Evolutionary conservation across 2,797 vertebrate species (phyloP).

Genomic region (Sebastes dallii): DNA sequence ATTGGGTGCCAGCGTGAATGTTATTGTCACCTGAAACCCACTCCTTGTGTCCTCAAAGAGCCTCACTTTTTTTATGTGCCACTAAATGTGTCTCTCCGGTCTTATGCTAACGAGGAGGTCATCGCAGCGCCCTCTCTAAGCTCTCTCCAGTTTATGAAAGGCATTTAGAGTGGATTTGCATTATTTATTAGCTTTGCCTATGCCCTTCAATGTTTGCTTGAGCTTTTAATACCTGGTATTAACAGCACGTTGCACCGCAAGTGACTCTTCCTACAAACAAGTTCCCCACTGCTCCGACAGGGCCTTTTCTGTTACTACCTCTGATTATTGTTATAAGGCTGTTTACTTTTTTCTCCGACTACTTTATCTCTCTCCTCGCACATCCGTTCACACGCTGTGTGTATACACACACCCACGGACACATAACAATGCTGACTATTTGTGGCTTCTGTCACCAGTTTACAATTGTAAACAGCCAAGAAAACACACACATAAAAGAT

Average conservation of each 20-base stretch:
- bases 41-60: background rate
- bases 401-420: background rate
- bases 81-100: conserved; percentile 26
- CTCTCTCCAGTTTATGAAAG: conserved; percentile 62
- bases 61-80: background rate
- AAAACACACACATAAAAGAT: background rate
- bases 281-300: background rate
- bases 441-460: conserved; percentile 2
- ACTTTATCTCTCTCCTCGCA: background rate
- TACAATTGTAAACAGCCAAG: background rate
- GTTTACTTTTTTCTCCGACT: background rate
- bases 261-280: conserved; percentile 37
- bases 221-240: conserved; percentile 69
- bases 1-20: background rate
- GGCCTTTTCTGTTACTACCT: background rate
- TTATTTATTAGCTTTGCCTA: conserved; percentile 72
- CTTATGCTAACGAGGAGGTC: conserved; percentile 54
- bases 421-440: background rate
- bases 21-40: background rate
- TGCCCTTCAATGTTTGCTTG: conserved; percentile 61
- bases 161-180: conserved; percentile 70
- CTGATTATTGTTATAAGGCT: conserved; percentile 24
- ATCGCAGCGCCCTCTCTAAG: conserved; percentile 51
- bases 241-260: conserved; percentile 36
- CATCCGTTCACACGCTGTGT: background rate